A percentile compares a stretch with the other conserved stretches of the same genome.
These are phyloP conservation scores for Tangara arthus DNA, from an alignment of 2,797 vertebrate species.

Conservation along the genomic window DNA sequence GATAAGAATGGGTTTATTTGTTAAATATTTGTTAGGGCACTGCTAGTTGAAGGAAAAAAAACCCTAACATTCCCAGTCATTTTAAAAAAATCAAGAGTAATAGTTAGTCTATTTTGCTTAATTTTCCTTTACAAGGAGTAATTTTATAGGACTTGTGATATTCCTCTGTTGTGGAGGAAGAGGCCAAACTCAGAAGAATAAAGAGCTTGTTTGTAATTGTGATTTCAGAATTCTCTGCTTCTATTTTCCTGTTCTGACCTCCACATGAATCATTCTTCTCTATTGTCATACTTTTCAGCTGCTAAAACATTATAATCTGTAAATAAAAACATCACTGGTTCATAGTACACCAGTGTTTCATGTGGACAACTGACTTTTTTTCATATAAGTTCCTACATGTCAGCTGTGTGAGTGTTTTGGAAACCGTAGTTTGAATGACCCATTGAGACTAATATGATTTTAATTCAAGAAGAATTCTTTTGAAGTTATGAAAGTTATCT, in stretches of 20 bases:
- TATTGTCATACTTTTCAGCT: neutral
- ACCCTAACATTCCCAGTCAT: neutral
- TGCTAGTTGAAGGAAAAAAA: neutral
- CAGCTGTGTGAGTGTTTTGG: neutral
- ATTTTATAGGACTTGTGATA: neutral
- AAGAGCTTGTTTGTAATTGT: neutral
- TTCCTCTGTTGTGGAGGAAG: neutral
- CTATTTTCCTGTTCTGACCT: neutral
- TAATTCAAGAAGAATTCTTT: neutral
- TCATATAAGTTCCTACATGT: neutral
- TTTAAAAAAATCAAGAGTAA: neutral
- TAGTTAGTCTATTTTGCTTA: neutral
- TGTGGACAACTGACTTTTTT: neutral
- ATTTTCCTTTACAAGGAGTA: neutral
- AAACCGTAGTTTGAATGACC: neutral
- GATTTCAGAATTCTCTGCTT: neutral
- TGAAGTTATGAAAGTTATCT: neutral
- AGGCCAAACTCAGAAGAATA: neutral
- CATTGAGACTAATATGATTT: neutral
- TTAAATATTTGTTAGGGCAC: neutral
- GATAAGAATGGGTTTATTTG: neutral
- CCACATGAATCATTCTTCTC: neutral
- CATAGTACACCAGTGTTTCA: neutral
- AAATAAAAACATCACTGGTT: neutral
- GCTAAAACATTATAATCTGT: neutral